Evolutionary conservation across 2,113 vertebrate species (phyloP).

Genomic region (Rhombomys opimus): DNA sequence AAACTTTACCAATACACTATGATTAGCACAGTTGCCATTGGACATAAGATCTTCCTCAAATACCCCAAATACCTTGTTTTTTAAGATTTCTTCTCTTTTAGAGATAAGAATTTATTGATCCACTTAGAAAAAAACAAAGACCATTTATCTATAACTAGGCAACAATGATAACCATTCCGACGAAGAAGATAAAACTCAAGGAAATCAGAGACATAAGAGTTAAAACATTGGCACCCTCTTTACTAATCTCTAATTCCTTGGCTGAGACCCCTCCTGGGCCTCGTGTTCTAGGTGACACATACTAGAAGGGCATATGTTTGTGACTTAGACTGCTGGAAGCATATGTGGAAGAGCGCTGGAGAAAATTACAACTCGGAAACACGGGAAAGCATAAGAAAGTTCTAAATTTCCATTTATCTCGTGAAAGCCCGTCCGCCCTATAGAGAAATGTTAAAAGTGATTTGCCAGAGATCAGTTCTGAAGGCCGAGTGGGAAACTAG

Average conservation of each 20-base stretch:
- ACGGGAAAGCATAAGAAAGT: not conserved
- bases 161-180: not conserved
- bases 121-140: not conserved
- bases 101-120: not conserved
- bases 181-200: not conserved
- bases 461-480: not conserved
- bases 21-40: not conserved
- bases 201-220: not conserved
- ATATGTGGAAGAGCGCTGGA: not conserved
- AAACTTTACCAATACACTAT: not conserved
- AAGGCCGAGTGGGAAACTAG: not conserved
- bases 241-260: not conserved
- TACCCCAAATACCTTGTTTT: not conserved
- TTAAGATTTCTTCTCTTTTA: constrained; percentile 18
- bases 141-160: not conserved
- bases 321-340: not conserved
- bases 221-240: not conserved
- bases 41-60: not conserved
- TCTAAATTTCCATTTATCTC: constrained; percentile 45
- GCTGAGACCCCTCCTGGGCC: not conserved
- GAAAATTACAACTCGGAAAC: constrained; percentile 27
- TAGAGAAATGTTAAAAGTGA: not conserved
- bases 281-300: not conserved
- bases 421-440: not conserved
- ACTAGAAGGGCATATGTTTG: not conserved